Evolutionary conservation across 2,888 invertebrate genomes (phyloP).

Genomic region (Timema cristinae): DNA sequence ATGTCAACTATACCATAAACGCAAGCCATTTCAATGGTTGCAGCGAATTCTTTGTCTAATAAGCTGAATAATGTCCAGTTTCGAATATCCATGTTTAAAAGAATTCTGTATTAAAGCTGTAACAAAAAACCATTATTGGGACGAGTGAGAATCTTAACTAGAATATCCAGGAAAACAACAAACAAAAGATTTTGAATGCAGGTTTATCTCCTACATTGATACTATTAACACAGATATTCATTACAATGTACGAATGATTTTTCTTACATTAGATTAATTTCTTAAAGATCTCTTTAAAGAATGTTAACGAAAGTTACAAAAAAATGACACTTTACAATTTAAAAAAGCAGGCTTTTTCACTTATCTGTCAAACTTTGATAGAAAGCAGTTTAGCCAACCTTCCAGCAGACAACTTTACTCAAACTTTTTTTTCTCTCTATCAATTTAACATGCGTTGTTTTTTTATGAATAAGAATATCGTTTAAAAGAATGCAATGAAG

Average conservation of each 20-base stretch:
- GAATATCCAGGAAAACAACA: too few relatives aligned
- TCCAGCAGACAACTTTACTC: background rate
- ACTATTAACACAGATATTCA: too few relatives aligned
- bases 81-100: conserved; percentile 43
- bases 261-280: too few relatives aligned
- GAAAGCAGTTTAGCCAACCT: background rate
- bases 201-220: too few relatives aligned
- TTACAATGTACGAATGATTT: too few relatives aligned
- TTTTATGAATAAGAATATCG: background rate
- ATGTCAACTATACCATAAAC: conserved; percentile 49
- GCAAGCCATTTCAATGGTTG: conserved; percentile 49
- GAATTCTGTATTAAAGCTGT: too few relatives aligned
- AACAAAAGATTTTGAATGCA: too few relatives aligned
- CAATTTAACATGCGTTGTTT: too few relatives aligned
- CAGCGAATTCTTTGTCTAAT: conserved; percentile 48
- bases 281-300: too few relatives aligned
- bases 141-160: too few relatives aligned
- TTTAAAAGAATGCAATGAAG: conserved; percentile 14
- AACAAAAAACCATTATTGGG: too few relatives aligned
- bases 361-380: background rate
- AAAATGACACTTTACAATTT: background rate
- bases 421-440: too few relatives aligned
- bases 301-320: background rate
- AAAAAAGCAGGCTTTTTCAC: background rate
- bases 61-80: conserved; percentile 58